Evolutionary conservation across 2,113 vertebrate species (phyloP).

Genomic region (Trichomycterus rosablanca): DNA sequence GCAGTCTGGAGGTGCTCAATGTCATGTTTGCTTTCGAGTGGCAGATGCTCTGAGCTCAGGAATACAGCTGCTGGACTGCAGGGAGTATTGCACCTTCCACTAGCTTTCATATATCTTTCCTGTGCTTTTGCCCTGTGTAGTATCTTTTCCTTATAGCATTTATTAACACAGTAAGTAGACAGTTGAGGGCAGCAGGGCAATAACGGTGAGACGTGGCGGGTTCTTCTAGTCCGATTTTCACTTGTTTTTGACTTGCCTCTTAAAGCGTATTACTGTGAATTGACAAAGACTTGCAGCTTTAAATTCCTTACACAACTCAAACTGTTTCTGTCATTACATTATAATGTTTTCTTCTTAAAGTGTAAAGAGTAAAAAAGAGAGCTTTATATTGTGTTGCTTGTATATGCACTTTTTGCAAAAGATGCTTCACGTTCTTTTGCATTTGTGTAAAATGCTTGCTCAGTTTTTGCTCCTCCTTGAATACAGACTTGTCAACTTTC

Average conservation of each 20-base stretch:
- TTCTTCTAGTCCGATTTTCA: background rate
- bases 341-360: constrained; percentile 5
- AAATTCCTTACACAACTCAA: constrained; percentile 12
- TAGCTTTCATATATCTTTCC: constrained; percentile 1
- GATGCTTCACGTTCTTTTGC: constrained; percentile 14
- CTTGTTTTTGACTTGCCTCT: constrained; percentile 7
- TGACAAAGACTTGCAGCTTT: background rate
- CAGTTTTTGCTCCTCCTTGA: background rate
- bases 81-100: background rate
- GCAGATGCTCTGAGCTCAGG: constrained; percentile 80
- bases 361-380: constrained; percentile 13
- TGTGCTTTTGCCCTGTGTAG: constrained; percentile 2
- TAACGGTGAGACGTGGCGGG: background rate
- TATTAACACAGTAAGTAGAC: constrained; percentile 6
- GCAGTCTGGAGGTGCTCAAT: constrained; percentile 88
- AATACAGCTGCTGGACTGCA: background rate
- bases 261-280: constrained; percentile 10
- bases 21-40: constrained; percentile 91
- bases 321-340: background rate
- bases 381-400: constrained; percentile 13
- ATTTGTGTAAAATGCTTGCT: constrained; percentile 8
- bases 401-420: constrained; percentile 20
- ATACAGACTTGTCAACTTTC: background rate
- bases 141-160: background rate
- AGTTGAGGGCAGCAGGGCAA: background rate